Evolutionary conservation across 2,888 invertebrate species (phyloP).

Genomic region (Eupithecia dodoneata): DNA sequence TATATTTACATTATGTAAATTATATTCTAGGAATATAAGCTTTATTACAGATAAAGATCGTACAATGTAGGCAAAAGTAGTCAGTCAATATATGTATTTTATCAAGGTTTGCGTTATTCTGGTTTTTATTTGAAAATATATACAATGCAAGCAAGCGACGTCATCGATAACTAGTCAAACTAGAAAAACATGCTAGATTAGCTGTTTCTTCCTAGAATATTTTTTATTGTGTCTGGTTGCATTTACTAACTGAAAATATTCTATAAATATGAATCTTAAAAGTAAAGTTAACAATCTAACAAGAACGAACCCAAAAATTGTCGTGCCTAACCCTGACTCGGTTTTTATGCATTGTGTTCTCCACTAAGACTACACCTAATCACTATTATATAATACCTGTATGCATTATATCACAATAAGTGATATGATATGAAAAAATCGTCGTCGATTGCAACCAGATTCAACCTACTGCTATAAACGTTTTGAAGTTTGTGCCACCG

Average conservation of each 20-base stretch:
- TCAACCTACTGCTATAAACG: too few species aligned
- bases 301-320: too few species aligned
- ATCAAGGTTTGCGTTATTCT: not conserved
- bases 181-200: not conserved
- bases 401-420: too few species aligned
- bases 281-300: too few species aligned
- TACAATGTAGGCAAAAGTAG: not conserved
- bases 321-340: too few species aligned
- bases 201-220: not conserved
- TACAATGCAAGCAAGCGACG: not conserved
- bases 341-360: too few species aligned
- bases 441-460: not conserved
- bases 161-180: not conserved
- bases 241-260: not conserved
- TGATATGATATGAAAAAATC: too few species aligned
- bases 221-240: not conserved
- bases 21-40: not conserved
- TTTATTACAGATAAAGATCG: not conserved
- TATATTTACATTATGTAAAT: conserved; percentile 11
- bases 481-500: not conserved
- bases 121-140: not conserved
- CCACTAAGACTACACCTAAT: too few species aligned
- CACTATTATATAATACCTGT: too few species aligned
- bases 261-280: too few species aligned
- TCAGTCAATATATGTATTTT: not conserved